These are phyloP conservation scores for Drosophila koepferae DNA, from an alignment of 2,888 invertebrate species.

Conservation along the genomic window DNA sequence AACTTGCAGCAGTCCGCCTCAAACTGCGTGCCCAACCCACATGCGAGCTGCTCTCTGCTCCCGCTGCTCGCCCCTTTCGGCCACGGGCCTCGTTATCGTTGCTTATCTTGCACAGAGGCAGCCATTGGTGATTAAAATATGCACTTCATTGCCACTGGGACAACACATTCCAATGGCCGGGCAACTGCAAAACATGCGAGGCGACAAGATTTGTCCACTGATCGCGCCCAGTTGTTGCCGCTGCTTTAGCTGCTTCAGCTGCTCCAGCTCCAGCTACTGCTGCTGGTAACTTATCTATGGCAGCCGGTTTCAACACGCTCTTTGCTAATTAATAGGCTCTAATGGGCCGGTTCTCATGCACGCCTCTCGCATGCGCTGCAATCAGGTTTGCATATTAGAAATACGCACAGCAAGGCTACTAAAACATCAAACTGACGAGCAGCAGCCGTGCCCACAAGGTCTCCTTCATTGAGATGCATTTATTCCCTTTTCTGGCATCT, in stretches of 20 bases:
- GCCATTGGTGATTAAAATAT: slow-evolving; percentile 79
- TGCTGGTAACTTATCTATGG: slow-evolving; percentile 46
- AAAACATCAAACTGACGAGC: slow-evolving; percentile 18
- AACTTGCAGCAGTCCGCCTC: slow-evolving; percentile 38
- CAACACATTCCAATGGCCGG: slow-evolving; percentile 40
- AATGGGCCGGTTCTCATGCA: slow-evolving; percentile 53
- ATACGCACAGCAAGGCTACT: slow-evolving; percentile 9
- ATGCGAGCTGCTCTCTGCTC: neutral
- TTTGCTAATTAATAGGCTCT: slow-evolving; percentile 73
- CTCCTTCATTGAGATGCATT: neutral
- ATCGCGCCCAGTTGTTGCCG: slow-evolving; percentile 41
- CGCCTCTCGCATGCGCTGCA: slow-evolving; percentile 5
- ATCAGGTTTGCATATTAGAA: slow-evolving; percentile 45
- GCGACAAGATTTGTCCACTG: slow-evolving; percentile 66
- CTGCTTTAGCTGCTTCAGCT: neutral
- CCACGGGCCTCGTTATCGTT: slow-evolving; percentile 64
- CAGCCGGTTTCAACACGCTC: slow-evolving; percentile 75
- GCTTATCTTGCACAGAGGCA: slow-evolving; percentile 78
- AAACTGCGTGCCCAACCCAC: slow-evolving; percentile 53
- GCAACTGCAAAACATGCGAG: slow-evolving; percentile 60
- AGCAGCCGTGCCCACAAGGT: neutral
- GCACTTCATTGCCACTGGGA: slow-evolving; percentile 74
- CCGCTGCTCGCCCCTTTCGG: neutral
- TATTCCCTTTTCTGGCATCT: neutral
- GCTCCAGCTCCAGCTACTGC: neutral